A percentile compares a stretch with the other conserved stretches of the same genome.
These are phyloP conservation scores for Leptoteleia sp. DNA, from an alignment of 1,140 invertebrate genomes.

Conservation along the genomic window DNA sequence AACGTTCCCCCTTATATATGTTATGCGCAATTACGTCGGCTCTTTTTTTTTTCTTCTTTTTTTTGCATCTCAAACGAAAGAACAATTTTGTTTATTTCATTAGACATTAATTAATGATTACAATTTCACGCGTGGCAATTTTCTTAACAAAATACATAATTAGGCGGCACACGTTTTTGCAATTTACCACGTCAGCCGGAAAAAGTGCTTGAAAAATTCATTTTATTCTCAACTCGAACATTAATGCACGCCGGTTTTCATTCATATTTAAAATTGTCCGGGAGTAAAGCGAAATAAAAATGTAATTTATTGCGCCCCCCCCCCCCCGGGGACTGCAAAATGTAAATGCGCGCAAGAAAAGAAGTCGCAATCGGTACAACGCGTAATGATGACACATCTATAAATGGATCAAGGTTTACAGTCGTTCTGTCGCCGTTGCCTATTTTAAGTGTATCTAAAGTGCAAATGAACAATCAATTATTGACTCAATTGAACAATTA, in stretches of 20 bases:
- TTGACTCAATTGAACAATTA: conserved; percentile 32
- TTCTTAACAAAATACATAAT: too few relatives aligned
- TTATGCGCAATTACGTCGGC: conserved; percentile 18
- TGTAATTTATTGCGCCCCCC: conserved; percentile 40
- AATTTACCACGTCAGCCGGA: too few relatives aligned
- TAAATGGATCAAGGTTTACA: conserved; percentile 57
- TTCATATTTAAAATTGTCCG: conserved; percentile 23
- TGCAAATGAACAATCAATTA: conserved; percentile 49
- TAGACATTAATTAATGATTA: too few relatives aligned
- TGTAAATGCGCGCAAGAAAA: conserved; percentile 37
- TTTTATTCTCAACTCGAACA: conserved; percentile 1
- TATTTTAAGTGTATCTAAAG: conserved; percentile 51
- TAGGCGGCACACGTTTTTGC: too few relatives aligned
- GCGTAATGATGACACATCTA: conserved; percentile 45
- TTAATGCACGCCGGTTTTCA: conserved; percentile 1
- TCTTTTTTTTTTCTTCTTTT: too few relatives aligned
- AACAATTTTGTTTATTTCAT: too few relatives aligned
- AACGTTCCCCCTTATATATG: conserved; percentile 17
- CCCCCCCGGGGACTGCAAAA: conserved; percentile 17
- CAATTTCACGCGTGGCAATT: too few relatives aligned
- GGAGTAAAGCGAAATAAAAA: conserved; percentile 4
- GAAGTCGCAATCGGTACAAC: conserved; percentile 44
- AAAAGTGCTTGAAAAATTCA: too few relatives aligned
- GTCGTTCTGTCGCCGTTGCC: conserved; percentile 52
- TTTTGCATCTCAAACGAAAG: too few relatives aligned